phyloP scores from a whole-genome alignment of 2,888 invertebrate genomes.

The Macaria notata region DNA sequence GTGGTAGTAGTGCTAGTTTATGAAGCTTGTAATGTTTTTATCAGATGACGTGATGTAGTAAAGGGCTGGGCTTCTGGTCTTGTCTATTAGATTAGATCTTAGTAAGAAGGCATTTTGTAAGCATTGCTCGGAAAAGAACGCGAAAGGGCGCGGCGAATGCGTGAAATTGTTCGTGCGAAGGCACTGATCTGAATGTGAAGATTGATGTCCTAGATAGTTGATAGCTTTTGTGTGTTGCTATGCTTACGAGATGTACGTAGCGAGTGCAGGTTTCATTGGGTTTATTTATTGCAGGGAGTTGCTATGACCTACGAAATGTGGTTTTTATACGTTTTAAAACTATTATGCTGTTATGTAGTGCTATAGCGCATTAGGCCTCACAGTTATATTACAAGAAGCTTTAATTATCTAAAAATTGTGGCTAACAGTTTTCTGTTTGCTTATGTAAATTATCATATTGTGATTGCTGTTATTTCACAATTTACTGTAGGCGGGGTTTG shows the following conservation, averaged over 20 bases:
- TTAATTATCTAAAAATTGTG: too few species aligned
- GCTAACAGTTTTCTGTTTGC: too few species aligned
- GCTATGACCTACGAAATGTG: too few species aligned
- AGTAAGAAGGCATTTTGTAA: constrained; percentile 16
- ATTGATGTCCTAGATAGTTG: constrained; percentile 2
- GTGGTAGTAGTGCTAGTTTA: constrained; percentile 2
- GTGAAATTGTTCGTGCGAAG: constrained; percentile 16
- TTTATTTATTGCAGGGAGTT: too few species aligned
- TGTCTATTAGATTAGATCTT: constrained; percentile 20
- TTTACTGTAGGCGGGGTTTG: too few species aligned
- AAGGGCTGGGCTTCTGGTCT: constrained; percentile 22
- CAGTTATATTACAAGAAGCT: too few species aligned
- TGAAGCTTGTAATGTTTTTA: constrained; percentile 6
- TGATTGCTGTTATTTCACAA: too few species aligned
- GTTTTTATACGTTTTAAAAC: too few species aligned
- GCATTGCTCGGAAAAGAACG: constrained; percentile 11
- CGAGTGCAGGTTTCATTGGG: background rate
- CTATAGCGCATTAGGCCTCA: too few species aligned
- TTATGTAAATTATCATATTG: too few species aligned
- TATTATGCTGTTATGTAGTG: too few species aligned
- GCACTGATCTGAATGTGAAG: constrained; percentile 13
- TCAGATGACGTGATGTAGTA: constrained; percentile 13
- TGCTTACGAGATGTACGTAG: background rate
- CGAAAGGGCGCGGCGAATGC: constrained; percentile 12
- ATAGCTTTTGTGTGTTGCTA: background rate